Evolutionary conservation across 2,888 invertebrate species (phyloP).

Genomic region (Spilarctia lutea): DNA sequence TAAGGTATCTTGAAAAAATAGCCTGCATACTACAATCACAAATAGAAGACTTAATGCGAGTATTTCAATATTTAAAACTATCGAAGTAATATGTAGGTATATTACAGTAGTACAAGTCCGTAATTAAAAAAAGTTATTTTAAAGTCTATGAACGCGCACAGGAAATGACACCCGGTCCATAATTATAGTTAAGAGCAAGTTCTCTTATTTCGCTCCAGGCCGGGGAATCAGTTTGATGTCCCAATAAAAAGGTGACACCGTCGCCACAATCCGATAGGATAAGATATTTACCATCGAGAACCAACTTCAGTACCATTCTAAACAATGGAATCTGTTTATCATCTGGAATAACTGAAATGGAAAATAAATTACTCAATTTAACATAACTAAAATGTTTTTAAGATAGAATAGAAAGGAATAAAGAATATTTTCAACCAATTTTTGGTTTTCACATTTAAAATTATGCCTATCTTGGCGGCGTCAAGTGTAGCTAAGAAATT

Average conservation of each 20-base stretch:
- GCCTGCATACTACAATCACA: not conserved
- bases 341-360: not conserved
- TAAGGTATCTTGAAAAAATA: not conserved
- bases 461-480: too few relatives aligned
- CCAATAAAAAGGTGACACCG: constrained; percentile 1
- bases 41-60: too few relatives aligned
- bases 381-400: too few relatives aligned
- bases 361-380: not conserved
- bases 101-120: not conserved
- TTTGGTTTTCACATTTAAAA: too few relatives aligned
- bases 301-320: constrained; percentile 5
- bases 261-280: constrained; percentile 11
- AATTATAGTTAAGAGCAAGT: not conserved
- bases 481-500: too few relatives aligned
- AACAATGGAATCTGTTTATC: constrained; percentile 1
- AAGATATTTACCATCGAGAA: constrained; percentile 6
- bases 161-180: not conserved
- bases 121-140: not conserved
- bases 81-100: too few relatives aligned
- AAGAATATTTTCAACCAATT: not conserved
- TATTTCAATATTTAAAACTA: not conserved
- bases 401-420: not conserved
- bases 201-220: constrained; percentile 1
- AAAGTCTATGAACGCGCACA: not conserved
- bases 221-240: not conserved